These are phyloP conservation scores for Agelastica alni DNA, from an alignment of 2,888 invertebrate species.

Conservation along the genomic window DNA sequence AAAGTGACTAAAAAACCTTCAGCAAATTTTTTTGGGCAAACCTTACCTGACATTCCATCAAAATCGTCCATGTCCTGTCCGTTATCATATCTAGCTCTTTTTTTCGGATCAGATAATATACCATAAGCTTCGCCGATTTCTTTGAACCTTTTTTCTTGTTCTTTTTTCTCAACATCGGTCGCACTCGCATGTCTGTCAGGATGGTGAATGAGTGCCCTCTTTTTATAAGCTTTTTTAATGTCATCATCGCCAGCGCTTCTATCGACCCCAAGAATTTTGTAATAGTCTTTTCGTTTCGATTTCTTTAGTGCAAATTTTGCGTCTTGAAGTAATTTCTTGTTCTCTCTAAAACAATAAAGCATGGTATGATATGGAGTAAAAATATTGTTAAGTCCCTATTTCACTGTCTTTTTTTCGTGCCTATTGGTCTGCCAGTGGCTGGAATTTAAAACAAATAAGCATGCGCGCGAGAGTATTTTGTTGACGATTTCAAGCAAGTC, in stretches of 20 bases:
- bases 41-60: slow-evolving; percentile 58
- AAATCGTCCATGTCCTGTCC: slow-evolving; percentile 87
- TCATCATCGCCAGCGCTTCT: slow-evolving; percentile 86
- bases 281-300: slow-evolving; percentile 94
- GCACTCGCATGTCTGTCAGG: slow-evolving; percentile 93
- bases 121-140: slow-evolving; percentile 96
- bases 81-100: slow-evolving; percentile 86
- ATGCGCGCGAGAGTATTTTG: too few relatives aligned
- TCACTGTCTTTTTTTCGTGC: too few relatives aligned
- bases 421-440: too few relatives aligned
- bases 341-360: too few relatives aligned
- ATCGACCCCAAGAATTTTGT: slow-evolving; percentile 88
- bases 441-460: too few relatives aligned
- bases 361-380: too few relatives aligned
- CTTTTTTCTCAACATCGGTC: slow-evolving; percentile 79
- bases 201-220: slow-evolving; percentile 88
- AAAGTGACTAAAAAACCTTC: too few relatives aligned
- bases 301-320: slow-evolving; percentile 88
- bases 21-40: too few relatives aligned
- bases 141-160: slow-evolving; percentile 93
- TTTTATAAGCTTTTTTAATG: slow-evolving; percentile 92
- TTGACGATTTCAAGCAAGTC: too few relatives aligned
- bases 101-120: slow-evolving; percentile 87
- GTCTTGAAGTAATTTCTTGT: slow-evolving; percentile 79
- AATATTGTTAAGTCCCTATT: too few relatives aligned